phyloP scores from a whole-genome alignment of 2,113 vertebrate species.

The Sprattus sprattus region DNA sequence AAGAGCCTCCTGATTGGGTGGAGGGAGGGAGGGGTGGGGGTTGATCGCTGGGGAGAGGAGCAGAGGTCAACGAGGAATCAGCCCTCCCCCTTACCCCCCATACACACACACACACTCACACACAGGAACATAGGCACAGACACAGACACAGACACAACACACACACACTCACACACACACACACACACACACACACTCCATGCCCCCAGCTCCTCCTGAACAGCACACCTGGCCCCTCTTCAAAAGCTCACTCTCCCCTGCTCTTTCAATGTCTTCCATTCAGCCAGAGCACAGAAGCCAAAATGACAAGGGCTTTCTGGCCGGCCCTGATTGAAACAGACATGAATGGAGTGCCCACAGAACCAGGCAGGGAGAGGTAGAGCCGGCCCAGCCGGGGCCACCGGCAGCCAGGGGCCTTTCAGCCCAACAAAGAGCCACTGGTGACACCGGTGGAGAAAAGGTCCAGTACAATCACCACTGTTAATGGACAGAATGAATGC shows the following conservation, averaged over 20 bases:
- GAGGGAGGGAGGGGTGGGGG: conserved; percentile 31
- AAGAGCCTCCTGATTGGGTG: conserved; percentile 30
- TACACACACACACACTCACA: background rate
- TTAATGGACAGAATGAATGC: conserved; percentile 6
- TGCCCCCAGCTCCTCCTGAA: background rate
- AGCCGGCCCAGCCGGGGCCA: background rate
- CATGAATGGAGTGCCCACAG: background rate
- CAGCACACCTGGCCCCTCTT: conserved; percentile 30
- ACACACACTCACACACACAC: background rate
- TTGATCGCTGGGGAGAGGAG: conserved; percentile 26
- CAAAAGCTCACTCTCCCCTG: conserved; percentile 10
- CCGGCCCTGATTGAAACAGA: background rate
- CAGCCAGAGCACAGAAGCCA: background rate
- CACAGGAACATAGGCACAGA: too few species aligned
- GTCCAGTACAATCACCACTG: background rate
- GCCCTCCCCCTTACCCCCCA: background rate
- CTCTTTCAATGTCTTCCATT: conserved; percentile 8
- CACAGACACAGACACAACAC: background rate
- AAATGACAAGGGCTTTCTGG: background rate
- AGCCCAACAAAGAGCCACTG: background rate
- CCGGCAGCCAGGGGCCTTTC: background rate
- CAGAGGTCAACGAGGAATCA: conserved; percentile 18
- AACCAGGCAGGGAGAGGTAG: background rate
- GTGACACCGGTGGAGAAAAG: background rate
- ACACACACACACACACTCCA: background rate